Evolutionary conservation across 2,113 vertebrate species (phyloP).

Genomic region (Labrus mixtus): DNA sequence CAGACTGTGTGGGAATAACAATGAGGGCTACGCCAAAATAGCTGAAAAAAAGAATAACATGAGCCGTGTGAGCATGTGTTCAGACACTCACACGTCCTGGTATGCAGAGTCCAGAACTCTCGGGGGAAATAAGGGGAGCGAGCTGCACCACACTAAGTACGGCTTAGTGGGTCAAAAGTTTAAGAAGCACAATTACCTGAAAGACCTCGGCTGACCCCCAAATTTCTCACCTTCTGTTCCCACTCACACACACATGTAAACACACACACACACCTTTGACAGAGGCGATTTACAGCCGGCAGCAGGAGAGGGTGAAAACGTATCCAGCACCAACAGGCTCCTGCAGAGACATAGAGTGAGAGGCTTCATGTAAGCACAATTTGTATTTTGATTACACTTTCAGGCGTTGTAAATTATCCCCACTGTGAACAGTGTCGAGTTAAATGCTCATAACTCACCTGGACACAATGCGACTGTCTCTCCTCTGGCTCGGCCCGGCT

Average conservation of each 20-base stretch:
- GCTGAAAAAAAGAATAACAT: conserved; percentile 33
- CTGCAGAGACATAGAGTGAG: conserved; percentile 19
- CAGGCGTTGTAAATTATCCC: conserved; percentile 64
- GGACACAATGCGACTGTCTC: conserved; percentile 39
- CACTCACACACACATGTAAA: conserved; percentile 34
- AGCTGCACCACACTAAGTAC: conserved; percentile 68
- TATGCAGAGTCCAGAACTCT: conserved; percentile 67
- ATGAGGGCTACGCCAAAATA: conserved; percentile 10
- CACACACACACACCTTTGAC: conserved; percentile 61
- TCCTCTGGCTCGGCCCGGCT: conserved; percentile 24
- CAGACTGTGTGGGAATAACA: conserved; percentile 14
- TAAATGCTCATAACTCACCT: conserved; percentile 68
- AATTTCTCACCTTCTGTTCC: conserved; percentile 79
- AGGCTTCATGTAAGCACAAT: conserved; percentile 29
- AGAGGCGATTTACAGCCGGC: conserved; percentile 74
- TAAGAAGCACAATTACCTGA: conserved; percentile 83
- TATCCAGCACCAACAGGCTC: conserved; percentile 62
- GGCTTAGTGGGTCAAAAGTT: conserved; percentile 82
- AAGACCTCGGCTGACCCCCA: conserved; percentile 74
- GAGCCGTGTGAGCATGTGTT: conserved; percentile 20
- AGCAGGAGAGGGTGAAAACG: conserved; percentile 64
- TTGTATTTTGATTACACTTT: conserved; percentile 68
- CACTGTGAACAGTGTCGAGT: conserved; percentile 58
- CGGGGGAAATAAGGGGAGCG: conserved; percentile 73
- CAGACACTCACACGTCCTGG: conserved; percentile 56